Evolutionary conservation across 1,140 invertebrate species (phyloP).

Genomic region (Mamestra configurata): DNA sequence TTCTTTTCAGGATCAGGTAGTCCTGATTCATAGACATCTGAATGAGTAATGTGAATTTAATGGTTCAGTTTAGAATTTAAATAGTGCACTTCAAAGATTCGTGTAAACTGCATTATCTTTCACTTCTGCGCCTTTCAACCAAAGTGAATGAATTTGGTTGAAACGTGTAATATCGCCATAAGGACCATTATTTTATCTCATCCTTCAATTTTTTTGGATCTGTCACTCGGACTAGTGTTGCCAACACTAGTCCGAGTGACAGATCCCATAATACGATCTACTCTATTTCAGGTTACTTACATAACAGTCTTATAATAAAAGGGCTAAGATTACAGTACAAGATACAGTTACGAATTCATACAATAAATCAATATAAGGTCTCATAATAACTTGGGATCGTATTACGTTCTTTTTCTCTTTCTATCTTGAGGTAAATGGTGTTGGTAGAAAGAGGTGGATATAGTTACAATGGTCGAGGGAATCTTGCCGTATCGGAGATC

Average conservation of each 20-base stretch:
- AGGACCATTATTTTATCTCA: too few species aligned
- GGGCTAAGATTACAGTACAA: not conserved
- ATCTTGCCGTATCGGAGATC: slow-evolving; percentile 23
- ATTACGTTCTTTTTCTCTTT: slow-evolving; percentile 14
- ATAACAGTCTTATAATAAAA: not conserved
- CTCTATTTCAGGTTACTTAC: not conserved
- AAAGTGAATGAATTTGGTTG: too few species aligned
- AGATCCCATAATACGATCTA: not conserved
- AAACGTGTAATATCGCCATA: too few species aligned
- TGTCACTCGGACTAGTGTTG: too few species aligned
- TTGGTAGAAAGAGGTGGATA: slow-evolving; percentile 33
- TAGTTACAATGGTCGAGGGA: slow-evolving; percentile 44
- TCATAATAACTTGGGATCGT: slow-evolving; percentile 17
- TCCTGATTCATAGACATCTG: too few species aligned
- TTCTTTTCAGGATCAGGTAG: too few species aligned
- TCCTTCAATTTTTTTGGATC: too few species aligned
- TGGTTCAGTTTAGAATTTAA: too few species aligned
- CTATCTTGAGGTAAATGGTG: not conserved
- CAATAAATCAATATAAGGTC: not conserved
- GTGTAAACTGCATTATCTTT: too few species aligned
- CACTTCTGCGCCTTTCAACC: too few species aligned
- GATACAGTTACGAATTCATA: not conserved
- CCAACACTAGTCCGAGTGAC: not conserved
- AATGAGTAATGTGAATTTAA: too few species aligned
- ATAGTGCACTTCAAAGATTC: too few species aligned